Conservation (phyloP, 1,140 invertebrate genomes). For the Agrilus planipennis region DNA sequence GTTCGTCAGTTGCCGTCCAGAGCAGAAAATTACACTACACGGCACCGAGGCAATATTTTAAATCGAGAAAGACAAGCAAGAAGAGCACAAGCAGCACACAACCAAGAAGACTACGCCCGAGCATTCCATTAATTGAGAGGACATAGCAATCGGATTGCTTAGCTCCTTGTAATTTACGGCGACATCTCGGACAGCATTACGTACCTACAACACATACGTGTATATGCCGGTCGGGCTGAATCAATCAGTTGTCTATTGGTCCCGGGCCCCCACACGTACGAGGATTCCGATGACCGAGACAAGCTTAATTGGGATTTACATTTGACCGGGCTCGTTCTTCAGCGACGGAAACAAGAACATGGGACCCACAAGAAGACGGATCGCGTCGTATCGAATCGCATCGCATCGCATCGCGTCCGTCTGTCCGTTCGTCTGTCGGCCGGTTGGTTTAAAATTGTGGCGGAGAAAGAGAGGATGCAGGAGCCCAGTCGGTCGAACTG, state of each 20-base stretch:
- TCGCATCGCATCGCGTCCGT: no score
- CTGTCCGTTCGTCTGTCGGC: no score
- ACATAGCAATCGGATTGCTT: constrained; percentile 3
- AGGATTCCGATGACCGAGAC: constrained; percentile 24
- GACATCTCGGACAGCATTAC: constrained; percentile 10
- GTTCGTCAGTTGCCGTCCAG: no score
- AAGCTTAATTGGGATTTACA: constrained; percentile 31
- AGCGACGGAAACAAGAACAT: constrained; percentile 4
- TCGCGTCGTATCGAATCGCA: no score
- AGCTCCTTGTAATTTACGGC: constrained; percentile 15
- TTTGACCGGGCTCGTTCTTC: constrained; percentile 21
- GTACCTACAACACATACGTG: no score
- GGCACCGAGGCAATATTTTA: no score
- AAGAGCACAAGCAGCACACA: no score
- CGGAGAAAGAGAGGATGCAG: background rate
- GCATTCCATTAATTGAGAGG: no score
- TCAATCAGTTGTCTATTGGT: constrained; percentile 31
- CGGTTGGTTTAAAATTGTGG: background rate
- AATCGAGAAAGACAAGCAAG: no score
- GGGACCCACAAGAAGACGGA: background rate
- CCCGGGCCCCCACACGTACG: constrained; percentile 21
- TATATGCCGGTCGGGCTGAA: no score
- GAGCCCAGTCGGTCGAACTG: background rate
- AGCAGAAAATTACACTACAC: no score
- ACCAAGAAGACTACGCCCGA: no score